A percentile compares a stretch with the other conserved stretches of the same genome.
Evolutionary conservation across 2,797 vertebrate species (phyloP).

Genomic region (Avahi laniger): DNA sequence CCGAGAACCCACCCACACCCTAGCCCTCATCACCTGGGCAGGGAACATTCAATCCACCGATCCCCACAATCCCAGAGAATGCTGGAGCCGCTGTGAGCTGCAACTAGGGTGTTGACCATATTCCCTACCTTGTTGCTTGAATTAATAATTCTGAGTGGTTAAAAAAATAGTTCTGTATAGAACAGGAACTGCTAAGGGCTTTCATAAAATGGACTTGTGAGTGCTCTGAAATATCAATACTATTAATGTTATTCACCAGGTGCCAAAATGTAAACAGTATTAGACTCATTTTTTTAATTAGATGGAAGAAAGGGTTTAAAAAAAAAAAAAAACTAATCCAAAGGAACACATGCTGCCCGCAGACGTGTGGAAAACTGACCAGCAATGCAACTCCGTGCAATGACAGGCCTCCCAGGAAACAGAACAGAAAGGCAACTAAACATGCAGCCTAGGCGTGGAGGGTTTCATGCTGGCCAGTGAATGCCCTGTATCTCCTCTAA

Average conservation of each 20-base stretch:
- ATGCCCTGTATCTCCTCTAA: not conserved
- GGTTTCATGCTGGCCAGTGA: fast-evolving
- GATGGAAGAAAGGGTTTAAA: not conserved
- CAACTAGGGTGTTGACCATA: fast-evolving
- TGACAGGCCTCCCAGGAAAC: not conserved
- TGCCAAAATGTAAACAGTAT: not conserved
- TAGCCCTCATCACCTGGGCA: not conserved
- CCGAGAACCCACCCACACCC: fast-evolving
- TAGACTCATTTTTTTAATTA: not conserved
- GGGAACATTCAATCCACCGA: not conserved
- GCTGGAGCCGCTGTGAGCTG: fast-evolving
- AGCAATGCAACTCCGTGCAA: fast-evolving
- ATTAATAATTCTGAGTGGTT: not conserved
- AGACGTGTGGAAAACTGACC: not conserved
- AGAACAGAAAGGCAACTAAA: not conserved
- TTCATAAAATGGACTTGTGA: fast-evolving
- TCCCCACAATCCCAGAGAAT: fast-evolving
- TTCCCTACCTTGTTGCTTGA: not conserved
- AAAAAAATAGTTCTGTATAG: fast-evolving
- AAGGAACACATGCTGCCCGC: not conserved
- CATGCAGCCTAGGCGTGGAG: fast-evolving
- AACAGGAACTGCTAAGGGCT: fast-evolving
- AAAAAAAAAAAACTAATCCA: not conserved
- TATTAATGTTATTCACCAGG: fast-evolving
- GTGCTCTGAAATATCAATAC: not conserved